Base-by-base conservation (phyloP, 2,797 vertebrate genomes). In the Urocyon cinereoargenteus region DNA sequence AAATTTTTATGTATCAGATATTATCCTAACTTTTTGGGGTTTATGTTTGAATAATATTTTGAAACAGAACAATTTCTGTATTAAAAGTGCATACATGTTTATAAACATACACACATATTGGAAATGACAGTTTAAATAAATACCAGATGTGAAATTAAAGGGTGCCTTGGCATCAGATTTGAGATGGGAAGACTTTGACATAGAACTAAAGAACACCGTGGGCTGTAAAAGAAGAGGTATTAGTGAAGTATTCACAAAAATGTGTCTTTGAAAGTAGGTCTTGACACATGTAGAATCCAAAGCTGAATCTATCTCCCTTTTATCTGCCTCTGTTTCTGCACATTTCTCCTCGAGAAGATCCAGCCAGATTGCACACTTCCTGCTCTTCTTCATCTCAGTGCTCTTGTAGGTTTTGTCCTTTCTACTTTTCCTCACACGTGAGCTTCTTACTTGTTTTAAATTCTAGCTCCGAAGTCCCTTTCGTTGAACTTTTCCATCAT, bases 1-100 rank as follows among this genome's bases (percentile, higher is more conserved):
- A 72, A 73, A 95, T n/a, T 78, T 49, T 84, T 81, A 68, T 51
- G 14, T 59, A 84, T 2, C 15, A 40, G 28, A 15, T 55, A 51
- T 70, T 53, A 81, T 55, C 6, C 24, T 12, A 85, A 53, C 14
- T 11, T 40, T n/a, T 31, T 11, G 8, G 19, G 6, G 11, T 62
- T 73, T 14, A 5, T 70, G 22, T 28, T 12, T 89, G 34, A 79
- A 45, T 82, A 61, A 28, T 78, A 86, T 61, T 92, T 95, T 61
- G 36, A 75, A 81, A 31, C 16, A 96, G 31, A 19, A 61, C 77
- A 84, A 53, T 16, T 3, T 88, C 51, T 57, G 12, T 8, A 31
- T 79, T 84, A 75, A 92, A 75, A 90, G 36, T 21, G n/a, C 24
- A 34, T 21, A 51, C 51, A 40, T 68, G 1, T 62, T 81, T 57